Base-by-base conservation (phyloP, 2,113 vertebrate species). In the Calyptomena viridis region DNA sequence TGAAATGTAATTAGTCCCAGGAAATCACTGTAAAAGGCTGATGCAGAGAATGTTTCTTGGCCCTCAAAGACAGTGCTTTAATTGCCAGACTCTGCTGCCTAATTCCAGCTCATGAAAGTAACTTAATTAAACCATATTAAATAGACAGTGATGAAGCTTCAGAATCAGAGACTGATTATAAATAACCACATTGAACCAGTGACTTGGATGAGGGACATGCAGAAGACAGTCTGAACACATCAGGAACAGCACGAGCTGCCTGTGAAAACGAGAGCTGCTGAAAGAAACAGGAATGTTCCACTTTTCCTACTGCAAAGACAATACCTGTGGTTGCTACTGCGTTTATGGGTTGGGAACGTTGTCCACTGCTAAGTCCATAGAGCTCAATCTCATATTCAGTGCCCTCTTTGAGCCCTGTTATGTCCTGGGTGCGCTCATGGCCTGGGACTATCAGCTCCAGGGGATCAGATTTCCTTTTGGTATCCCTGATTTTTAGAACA, bases 301-400 rank as follows among this genome's bases (percentile, higher is more conserved):
- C 58, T 83, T 37, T 9, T 11, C 71, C 47, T 68, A 20, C 44
- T 28, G 63, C 67, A n/a, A 62, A 76, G 81, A 96, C 94, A 89
- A 96, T 99, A 99, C 99, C 99, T 99, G 99, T 99, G 96, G 95
- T 98, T 94, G 98, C 98, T 94, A 97, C 49, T 68, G 98, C 89
- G 73, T 89, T 98, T 96, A 99, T 44, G 25, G 99, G 98, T 83
- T 99, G 98, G 96, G 99, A 99, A 63, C 97, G 98, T 60, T 96
- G 98, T 98, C 98, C 99, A 93, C 95, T 98, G 98, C 98, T 95
- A 93, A 99, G 35, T 93, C 99, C 99, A 97, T 98, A 99, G 94
- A 99, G 97, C 90, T 99, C 98, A 81, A 99, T 97, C 94, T 98
- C 97, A 88, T 99, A 99, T 80, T 98, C 98, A 9, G 98, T 99